Conservation (phyloP, 2,888 invertebrate species). For the Drosophila nr. medialis region DNA sequence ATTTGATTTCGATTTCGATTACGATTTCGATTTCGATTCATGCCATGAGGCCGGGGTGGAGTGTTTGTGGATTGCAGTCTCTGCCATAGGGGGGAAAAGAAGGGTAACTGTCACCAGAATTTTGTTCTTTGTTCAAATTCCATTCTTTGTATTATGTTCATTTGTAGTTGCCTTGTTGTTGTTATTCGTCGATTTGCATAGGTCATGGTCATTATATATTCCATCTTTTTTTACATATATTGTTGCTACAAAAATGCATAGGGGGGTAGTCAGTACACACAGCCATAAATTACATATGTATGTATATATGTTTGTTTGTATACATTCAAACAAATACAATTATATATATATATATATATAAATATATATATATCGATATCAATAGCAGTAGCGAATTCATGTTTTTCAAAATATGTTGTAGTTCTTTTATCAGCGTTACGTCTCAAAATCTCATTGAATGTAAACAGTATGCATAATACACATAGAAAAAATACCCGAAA, state of each 20-base stretch:
- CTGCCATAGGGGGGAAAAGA: constrained; percentile 36
- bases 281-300: constrained; percentile 62
- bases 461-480: constrained; percentile 17
- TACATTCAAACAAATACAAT: constrained; percentile 35
- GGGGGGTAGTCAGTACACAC: constrained; percentile 74
- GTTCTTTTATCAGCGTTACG: constrained; percentile 65
- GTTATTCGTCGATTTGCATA: constrained; percentile 22
- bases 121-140: constrained; percentile 31
- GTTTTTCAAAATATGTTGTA: constrained; percentile 84
- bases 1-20: constrained; percentile 37
- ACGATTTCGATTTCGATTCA: constrained; percentile 29
- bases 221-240: background rate
- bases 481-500: constrained; percentile 24
- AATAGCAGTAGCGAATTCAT: constrained; percentile 64
- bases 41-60: constrained; percentile 34
- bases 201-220: constrained; percentile 19
- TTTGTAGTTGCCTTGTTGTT: constrained; percentile 22
- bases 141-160: constrained; percentile 24
- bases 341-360: constrained; percentile 34
- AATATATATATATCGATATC: constrained; percentile 45
- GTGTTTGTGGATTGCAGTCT: constrained; percentile 24
- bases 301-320: constrained; percentile 24
- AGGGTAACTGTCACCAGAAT: constrained; percentile 53
- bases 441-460: constrained; percentile 33
- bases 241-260: constrained; percentile 43